Evolutionary conservation across 2,797 vertebrate genomes (phyloP), one percentile per base, ranked within the genome.

Genomic region (Danionella dracula): DNA sequence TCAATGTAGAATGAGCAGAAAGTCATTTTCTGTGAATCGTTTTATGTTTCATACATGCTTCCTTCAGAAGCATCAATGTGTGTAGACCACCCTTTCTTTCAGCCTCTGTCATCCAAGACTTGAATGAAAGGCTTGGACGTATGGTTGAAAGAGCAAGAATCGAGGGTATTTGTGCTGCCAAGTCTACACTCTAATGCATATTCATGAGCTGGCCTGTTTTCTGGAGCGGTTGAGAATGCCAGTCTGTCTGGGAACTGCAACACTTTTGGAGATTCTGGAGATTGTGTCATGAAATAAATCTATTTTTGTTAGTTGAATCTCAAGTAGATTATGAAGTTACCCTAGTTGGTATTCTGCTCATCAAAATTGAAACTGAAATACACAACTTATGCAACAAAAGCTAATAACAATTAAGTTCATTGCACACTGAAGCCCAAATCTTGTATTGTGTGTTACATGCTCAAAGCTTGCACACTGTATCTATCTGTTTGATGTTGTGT

Each of bases 171-270:
- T 40, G 32, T 13, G 19, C 40, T 58, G 62, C 55, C 29, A 65
- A 40, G 7, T 64, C 53, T 9, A 53, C 32, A 54, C 66, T 44
- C 29, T 9, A 7, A 31, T 74, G 34, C 51, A 65, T 76, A 77
- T 73, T 77, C 62, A 73, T 65, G 59, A 11, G 11, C 13, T 45
- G 66, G 19, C 44, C 21, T 65, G 31, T 31, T 51, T 48, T 64
- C 62, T 41, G 67, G 46, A 40, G 54, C 41, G 58, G 68, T 60
- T 50, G 38, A 42, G 62, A 79, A 70, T 68, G 35, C 8, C 34
- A 51, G 55, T 58, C 55, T 40, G 48, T 45, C 31, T 49, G 51
- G 19, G 44, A 23, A 44, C 29, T 17, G 19, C 12, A 10, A 19
- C 8, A 13, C 40, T 45, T 21, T n/a, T 6, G n/a, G n/a, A n/a